A percentile compares a stretch with the other conserved stretches of the same genome.
These are phyloP conservation scores for Halcyon malimbica DNA, from an alignment of 2,113 vertebrate genomes.

Conservation along the genomic window DNA sequence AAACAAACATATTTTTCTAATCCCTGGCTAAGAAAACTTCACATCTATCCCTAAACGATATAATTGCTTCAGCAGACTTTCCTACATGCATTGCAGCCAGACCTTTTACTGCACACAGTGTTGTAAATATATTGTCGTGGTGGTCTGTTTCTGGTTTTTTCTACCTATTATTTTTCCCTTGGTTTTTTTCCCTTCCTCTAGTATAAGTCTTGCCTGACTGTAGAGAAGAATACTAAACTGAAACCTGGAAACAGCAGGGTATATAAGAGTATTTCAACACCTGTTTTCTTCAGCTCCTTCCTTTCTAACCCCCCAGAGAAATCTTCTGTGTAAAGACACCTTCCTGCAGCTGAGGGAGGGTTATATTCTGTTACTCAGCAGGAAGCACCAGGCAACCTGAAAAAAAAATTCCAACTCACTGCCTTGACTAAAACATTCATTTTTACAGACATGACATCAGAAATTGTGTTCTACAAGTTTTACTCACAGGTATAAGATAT, in stretches of 20 bases:
- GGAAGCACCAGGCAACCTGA: neutral
- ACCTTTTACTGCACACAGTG: neutral
- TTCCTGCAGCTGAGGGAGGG: neutral
- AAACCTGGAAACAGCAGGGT: neutral
- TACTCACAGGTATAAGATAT: neutral
- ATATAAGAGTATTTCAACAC: neutral
- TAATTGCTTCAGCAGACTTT: neutral
- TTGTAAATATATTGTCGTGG: neutral
- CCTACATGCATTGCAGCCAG: neutral
- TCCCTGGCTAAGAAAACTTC: neutral
- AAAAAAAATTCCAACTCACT: neutral
- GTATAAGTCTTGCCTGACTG: neutral
- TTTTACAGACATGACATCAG: neutral
- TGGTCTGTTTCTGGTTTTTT: neutral
- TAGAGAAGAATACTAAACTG: neutral
- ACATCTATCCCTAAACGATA: neutral
- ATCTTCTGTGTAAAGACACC: neutral
- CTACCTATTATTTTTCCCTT: neutral
- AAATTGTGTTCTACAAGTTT: neutral
- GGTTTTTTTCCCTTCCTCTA: neutral
- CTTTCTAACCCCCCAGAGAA: neutral
- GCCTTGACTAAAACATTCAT: neutral
- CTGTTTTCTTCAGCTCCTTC: neutral
- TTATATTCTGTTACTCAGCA: neutral
- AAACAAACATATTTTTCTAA: constrained; percentile 14